Percentiles rank a stretch among this genome's conserved stretches.
phyloP scores from a whole-genome alignment of 2,888 invertebrate genomes.

The Coleophora flavipennella region DNA sequence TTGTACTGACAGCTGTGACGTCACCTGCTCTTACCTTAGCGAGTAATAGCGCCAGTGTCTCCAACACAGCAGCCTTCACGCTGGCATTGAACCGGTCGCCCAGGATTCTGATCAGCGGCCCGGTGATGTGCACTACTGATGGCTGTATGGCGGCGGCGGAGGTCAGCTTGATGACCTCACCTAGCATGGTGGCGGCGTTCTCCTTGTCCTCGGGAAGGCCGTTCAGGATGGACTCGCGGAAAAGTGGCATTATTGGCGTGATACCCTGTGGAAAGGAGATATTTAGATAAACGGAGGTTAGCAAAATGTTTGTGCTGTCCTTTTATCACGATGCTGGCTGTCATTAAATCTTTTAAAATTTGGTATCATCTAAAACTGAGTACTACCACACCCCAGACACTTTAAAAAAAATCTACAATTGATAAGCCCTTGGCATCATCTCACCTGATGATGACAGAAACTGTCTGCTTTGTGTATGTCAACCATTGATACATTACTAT shows the following conservation, averaged over 20 bases:
- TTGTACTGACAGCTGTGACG: too few species aligned
- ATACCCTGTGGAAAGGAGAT: conserved; percentile 87
- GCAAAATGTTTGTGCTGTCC: too few species aligned
- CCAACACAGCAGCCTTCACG: conserved; percentile 96
- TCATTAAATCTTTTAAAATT: too few species aligned
- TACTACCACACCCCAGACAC: too few species aligned
- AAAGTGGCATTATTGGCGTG: conserved; percentile 93
- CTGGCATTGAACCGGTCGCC: conserved; percentile 95
- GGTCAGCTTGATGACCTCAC: conserved; percentile 86
- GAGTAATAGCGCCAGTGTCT: conserved; percentile 92
- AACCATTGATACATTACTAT: too few species aligned
- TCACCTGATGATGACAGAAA: too few species aligned
- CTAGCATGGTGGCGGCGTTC: conserved; percentile 92
- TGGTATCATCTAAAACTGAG: too few species aligned
- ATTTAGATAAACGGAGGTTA: too few species aligned
- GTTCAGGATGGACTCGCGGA: conserved; percentile 96
- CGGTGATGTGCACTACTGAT: conserved; percentile 97
- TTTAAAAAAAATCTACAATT: too few species aligned
- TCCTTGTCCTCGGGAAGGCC: conserved; percentile 97
- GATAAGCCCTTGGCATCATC: too few species aligned
- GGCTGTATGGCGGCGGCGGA: conserved; percentile 92
- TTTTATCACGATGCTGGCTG: too few species aligned
- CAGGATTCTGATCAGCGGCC: conserved; percentile 96
- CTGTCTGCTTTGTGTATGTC: too few species aligned
- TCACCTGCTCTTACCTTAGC: conserved; percentile 77